Evolutionary conservation across 2,113 vertebrate genomes (phyloP).

Genomic region (Dicaeum eximium): DNA sequence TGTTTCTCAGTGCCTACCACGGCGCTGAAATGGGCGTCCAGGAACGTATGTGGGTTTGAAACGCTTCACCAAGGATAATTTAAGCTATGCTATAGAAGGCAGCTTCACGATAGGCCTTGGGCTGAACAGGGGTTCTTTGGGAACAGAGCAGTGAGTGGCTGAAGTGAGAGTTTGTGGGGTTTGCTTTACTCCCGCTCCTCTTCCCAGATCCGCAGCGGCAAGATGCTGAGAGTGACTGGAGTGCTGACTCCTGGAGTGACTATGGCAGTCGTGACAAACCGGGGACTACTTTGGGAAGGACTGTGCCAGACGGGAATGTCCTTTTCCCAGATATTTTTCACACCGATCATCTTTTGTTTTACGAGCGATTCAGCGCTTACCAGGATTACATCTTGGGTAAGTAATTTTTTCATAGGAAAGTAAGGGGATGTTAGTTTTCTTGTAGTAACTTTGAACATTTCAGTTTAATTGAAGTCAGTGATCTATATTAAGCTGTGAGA

Average conservation of each 20-base stretch:
- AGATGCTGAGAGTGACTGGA: not conserved
- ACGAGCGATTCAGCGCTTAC: conserved; percentile 89
- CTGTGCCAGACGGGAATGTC: conserved; percentile 54
- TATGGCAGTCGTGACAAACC: conserved; percentile 60
- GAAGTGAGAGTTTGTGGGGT: not conserved
- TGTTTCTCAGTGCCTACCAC: fast-evolving
- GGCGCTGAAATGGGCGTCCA: fast-evolving
- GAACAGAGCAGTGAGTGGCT: not conserved
- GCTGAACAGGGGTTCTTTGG: not conserved
- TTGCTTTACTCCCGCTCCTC: not conserved
- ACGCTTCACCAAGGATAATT: not conserved
- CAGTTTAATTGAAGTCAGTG: not conserved
- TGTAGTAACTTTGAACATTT: not conserved
- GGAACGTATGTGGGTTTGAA: fast-evolving
- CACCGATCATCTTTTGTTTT: conserved; percentile 86
- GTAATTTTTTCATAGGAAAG: not conserved
- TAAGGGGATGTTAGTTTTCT: not conserved
- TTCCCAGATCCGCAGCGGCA: conserved; percentile 65
- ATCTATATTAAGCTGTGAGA: not conserved
- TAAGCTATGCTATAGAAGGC: not conserved
- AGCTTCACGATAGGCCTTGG: not conserved
- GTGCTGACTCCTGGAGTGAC: conserved; percentile 72
- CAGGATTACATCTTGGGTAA: conserved; percentile 95
- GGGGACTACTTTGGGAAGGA: conserved; percentile 70
- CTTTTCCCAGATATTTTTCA: conserved; percentile 84